phyloP scores from a whole-genome alignment of 2,113 vertebrate genomes.

The Calonectris borealis region DNA sequence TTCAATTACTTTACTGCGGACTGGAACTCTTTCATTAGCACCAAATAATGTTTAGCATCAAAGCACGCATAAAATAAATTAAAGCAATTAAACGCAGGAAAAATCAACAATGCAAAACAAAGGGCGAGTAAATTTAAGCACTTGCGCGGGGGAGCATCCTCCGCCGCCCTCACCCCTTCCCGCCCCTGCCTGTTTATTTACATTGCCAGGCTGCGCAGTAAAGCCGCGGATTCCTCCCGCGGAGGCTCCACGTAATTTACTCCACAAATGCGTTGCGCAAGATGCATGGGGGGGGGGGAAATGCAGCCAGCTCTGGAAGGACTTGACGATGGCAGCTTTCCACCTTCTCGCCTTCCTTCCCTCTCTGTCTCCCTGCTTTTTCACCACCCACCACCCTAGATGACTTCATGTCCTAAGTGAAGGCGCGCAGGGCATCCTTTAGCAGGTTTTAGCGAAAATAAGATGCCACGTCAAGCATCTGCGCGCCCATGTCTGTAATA shows the following conservation, averaged over 20 bases:
- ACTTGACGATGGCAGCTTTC: neutral
- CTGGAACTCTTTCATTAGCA: constrained; percentile 38
- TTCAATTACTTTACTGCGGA: neutral
- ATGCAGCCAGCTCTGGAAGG: neutral
- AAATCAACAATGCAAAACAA: neutral
- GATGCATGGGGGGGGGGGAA: neutral
- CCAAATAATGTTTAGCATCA: neutral
- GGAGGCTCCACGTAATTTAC: neutral
- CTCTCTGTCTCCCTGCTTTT: neutral
- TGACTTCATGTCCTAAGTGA: neutral
- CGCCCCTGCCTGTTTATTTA: neutral
- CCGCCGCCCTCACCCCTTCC: neutral
- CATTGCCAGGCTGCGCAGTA: neutral
- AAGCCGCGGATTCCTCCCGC: neutral
- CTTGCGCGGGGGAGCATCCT: neutral
- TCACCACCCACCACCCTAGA: neutral
- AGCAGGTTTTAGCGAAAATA: neutral
- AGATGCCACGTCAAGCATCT: neutral
- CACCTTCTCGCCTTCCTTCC: neutral
- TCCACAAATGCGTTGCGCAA: neutral
- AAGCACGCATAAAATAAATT: constrained; percentile 48
- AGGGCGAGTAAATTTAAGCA: neutral
- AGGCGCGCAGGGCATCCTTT: neutral
- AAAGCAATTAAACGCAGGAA: constrained; percentile 37
- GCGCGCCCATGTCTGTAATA: neutral